phyloP scores from a whole-genome alignment of 2,797 vertebrate genomes.

The Tachyglossus aculeatus region DNA sequence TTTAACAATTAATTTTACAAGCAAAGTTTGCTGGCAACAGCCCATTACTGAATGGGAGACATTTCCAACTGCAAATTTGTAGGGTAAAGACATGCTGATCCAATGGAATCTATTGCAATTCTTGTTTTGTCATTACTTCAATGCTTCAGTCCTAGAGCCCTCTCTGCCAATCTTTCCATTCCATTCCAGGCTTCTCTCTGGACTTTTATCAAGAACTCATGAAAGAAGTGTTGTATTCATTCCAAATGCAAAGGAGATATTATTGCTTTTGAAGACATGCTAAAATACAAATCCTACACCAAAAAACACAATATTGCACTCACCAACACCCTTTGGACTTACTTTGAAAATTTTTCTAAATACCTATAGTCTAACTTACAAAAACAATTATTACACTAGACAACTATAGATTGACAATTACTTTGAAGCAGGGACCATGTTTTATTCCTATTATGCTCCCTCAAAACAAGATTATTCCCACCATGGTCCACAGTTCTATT shows the following conservation, averaged over 20 bases:
- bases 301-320: too few species aligned
- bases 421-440: too few species aligned
- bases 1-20: too few species aligned
- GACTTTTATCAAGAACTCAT: slow-evolving; percentile 9
- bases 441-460: too few species aligned
- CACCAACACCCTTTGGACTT: too few species aligned
- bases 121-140: slow-evolving; percentile 21
- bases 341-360: too few species aligned
- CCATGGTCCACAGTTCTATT: too few species aligned
- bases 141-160: slow-evolving; percentile 11
- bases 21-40: slow-evolving; percentile 9
- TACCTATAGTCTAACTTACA: too few species aligned
- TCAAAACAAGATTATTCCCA: too few species aligned
- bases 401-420: too few species aligned
- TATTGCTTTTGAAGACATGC: background rate
- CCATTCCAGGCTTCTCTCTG: background rate
- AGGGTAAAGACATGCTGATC: slow-evolving; percentile 19
- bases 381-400: too few species aligned
- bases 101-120: background rate
- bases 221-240: slow-evolving; percentile 3
- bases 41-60: background rate
- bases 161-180: slow-evolving; percentile 1
- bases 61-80: slow-evolving; percentile 7
- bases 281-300: background rate
- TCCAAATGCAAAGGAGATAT: slow-evolving; percentile 2